Evolutionary conservation across 2,888 invertebrate species (phyloP).

Genomic region (Drosophila bunnanda): DNA sequence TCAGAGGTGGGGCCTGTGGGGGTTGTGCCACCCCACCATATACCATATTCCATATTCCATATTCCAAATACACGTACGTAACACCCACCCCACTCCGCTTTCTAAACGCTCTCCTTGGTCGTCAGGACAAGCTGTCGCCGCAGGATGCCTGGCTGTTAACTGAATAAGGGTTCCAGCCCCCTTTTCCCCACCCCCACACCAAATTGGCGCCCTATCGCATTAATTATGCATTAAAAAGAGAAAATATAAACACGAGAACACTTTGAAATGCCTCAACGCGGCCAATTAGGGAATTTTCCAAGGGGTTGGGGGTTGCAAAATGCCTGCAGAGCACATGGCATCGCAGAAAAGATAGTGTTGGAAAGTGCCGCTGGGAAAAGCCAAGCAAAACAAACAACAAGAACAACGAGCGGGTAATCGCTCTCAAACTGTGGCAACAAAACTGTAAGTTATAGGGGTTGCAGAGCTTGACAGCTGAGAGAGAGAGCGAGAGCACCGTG

Average conservation of each 20-base stretch:
- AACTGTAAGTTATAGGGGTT: constrained; percentile 63
- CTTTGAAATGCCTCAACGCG: constrained; percentile 49
- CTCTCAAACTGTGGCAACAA: constrained; percentile 51
- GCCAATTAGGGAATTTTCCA: constrained; percentile 47
- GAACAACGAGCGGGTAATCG: background rate
- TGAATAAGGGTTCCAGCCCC: constrained; percentile 6
- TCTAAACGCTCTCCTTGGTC: background rate
- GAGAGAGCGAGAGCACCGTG: constrained; percentile 19
- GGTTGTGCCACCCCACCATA: background rate
- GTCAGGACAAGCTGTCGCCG: constrained; percentile 27
- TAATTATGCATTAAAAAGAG: constrained; percentile 56
- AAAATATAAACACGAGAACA: constrained; percentile 53
- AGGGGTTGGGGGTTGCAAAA: constrained; percentile 6
- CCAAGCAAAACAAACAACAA: constrained; percentile 43
- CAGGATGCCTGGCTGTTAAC: constrained; percentile 17
- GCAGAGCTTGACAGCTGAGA: constrained; percentile 50
- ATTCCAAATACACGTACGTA: constrained; percentile 5
- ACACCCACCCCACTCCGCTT: background rate
- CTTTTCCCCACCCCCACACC: background rate
- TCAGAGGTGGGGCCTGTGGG: constrained; percentile 13
- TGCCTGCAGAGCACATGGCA: constrained; percentile 58
- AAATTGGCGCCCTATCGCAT: constrained; percentile 46
- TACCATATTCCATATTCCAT: constrained; percentile 6
- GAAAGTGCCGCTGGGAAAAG: constrained; percentile 32
- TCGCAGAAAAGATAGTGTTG: constrained; percentile 52